Percentiles rank a stretch among this genome's conserved stretches.
Conservation (phyloP, 2,113 vertebrate genomes). For the Poicephalus gulielmi region DNA sequence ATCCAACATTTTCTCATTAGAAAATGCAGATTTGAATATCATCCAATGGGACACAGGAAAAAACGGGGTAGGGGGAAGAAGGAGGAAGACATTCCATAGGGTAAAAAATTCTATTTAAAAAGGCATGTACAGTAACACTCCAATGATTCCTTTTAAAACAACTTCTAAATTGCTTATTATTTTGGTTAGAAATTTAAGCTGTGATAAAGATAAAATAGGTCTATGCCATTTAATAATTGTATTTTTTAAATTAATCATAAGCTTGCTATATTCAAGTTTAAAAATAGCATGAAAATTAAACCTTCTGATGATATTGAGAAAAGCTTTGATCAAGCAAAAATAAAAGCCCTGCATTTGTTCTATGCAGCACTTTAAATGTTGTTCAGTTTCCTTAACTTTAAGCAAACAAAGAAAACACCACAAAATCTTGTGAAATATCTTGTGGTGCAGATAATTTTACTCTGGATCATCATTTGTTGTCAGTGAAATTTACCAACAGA, state of each 20-base stretch:
- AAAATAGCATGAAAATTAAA: neutral
- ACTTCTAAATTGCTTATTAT: neutral
- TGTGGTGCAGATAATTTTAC: neutral
- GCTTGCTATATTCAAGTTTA: neutral
- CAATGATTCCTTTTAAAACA: neutral
- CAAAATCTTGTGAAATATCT: neutral
- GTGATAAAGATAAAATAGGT: neutral
- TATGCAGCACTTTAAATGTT: neutral
- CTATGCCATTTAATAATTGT: neutral
- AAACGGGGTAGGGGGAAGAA: neutral
- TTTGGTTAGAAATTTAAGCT: neutral
- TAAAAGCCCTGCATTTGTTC: neutral
- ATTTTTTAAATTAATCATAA: neutral
- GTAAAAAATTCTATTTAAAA: neutral
- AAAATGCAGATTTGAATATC: neutral
- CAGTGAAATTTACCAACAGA: neutral
- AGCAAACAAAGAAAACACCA: neutral
- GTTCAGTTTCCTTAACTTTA: neutral
- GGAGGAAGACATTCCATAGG: neutral
- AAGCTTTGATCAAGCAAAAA: neutral
- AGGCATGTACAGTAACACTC: rapidly evolving
- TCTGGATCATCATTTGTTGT: neutral
- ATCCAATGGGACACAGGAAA: neutral
- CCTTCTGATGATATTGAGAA: neutral
- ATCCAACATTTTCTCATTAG: neutral